phyloP scores from a whole-genome alignment of 2,113 vertebrate genomes.

The Megatriorchis doriae region DNA sequence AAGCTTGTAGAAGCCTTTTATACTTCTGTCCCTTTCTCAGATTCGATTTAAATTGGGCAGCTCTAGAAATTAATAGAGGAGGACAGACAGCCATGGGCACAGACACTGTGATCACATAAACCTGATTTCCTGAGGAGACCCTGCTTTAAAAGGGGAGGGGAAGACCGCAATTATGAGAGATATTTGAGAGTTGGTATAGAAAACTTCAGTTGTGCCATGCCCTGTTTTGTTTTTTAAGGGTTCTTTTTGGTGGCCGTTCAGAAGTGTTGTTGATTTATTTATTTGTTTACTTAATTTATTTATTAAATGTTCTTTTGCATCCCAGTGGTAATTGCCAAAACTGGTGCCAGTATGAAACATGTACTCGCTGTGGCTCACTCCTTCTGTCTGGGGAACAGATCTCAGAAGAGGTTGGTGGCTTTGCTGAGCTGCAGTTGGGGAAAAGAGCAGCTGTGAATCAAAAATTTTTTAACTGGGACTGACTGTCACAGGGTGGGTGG shows the following conservation, averaged over 20 bases:
- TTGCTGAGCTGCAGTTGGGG: not conserved
- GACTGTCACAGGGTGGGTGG: not conserved
- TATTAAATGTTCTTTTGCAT: not conserved
- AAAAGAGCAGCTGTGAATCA: not conserved
- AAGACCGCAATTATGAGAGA: not conserved
- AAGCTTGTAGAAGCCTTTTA: not conserved
- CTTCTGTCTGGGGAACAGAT: not conserved
- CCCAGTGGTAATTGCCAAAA: not conserved
- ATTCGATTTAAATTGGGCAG: not conserved
- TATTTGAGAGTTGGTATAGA: not conserved
- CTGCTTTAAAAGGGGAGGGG: not conserved
- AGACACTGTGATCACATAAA: constrained; percentile 45
- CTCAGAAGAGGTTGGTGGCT: not conserved
- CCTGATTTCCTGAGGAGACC: not conserved
- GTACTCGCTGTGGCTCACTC: not conserved
- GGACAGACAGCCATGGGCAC: not conserved
- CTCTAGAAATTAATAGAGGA: not conserved
- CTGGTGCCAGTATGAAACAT: accelerated
- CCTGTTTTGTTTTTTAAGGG: not conserved
- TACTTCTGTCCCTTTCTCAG: not conserved
- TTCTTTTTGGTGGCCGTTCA: not conserved
- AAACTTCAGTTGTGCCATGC: not conserved
- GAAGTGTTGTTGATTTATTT: not conserved
- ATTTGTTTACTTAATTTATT: constrained; percentile 22
- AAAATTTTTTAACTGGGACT: not conserved